These are phyloP conservation scores for Magallana gigas DNA, from an alignment of 1,140 invertebrate genomes.

Conservation along the genomic window DNA sequence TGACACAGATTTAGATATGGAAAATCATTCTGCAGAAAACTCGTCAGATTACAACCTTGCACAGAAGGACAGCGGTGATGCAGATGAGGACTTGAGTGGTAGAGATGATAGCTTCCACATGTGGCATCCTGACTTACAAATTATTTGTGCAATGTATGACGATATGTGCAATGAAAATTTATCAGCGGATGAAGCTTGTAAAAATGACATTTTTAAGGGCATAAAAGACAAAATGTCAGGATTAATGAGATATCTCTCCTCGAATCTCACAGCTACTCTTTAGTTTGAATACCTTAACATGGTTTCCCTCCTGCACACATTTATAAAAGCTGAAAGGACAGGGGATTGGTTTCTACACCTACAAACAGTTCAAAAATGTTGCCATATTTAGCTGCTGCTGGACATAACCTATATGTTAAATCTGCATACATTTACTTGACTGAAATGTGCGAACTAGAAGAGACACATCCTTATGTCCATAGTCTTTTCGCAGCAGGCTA, in stretches of 20 bases:
- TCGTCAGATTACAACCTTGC: slow-evolving; percentile 25
- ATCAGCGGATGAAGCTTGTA: slow-evolving; percentile 10
- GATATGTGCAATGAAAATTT: background rate
- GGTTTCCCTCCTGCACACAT: slow-evolving; percentile 58
- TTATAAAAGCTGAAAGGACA: slow-evolving; percentile 62
- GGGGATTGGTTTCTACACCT: slow-evolving; percentile 63
- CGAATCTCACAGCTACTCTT: slow-evolving; percentile 45
- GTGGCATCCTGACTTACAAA: background rate
- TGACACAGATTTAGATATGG: slow-evolving; percentile 25
- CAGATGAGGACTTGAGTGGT: slow-evolving; percentile 7
- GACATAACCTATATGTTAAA: slow-evolving; percentile 80
- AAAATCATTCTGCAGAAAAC: slow-evolving; percentile 18
- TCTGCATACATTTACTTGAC: slow-evolving; percentile 79
- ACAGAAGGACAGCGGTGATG: slow-evolving; percentile 26
- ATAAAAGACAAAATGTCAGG: slow-evolving; percentile 7
- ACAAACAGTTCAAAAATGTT: slow-evolving; percentile 73
- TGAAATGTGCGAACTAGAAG: slow-evolving; percentile 75
- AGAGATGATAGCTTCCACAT: background rate
- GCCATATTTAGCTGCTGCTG: slow-evolving; percentile 78
- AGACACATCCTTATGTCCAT: slow-evolving; percentile 52
- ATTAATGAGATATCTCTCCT: background rate
- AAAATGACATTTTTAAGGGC: slow-evolving; percentile 38
- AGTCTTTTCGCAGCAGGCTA: slow-evolving; percentile 67
- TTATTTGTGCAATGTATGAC: slow-evolving; percentile 1
- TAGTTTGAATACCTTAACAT: slow-evolving; percentile 63